Evolutionary conservation across 2,113 vertebrate genomes (phyloP).

Genomic region (Vulpes vulpes): DNA sequence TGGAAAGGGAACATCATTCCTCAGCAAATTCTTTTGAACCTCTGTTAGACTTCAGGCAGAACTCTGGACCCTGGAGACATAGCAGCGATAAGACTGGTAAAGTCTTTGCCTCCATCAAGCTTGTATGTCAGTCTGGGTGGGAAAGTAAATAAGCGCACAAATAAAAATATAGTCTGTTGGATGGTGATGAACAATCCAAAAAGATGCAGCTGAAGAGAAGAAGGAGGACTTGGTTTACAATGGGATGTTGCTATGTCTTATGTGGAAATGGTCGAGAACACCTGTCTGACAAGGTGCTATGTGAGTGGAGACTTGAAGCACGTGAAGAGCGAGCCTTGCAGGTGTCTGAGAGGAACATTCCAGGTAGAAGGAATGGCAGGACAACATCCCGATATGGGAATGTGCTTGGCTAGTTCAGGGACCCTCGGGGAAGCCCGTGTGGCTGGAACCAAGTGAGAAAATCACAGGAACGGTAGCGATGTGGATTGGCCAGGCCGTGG

Average conservation of each 20-base stretch:
- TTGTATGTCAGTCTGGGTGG: not conserved
- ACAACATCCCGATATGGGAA: not conserved
- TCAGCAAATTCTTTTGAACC: not conserved
- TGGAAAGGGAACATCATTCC: not conserved
- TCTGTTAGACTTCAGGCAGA: not conserved
- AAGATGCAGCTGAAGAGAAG: not conserved
- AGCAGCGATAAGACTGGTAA: not conserved
- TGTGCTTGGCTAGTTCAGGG: not conserved
- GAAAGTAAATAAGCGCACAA: not conserved
- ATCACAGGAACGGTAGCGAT: fast-evolving
- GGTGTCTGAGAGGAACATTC: not conserved
- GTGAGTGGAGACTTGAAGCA: not conserved
- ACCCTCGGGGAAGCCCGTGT: not conserved
- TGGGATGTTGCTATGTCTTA: not conserved
- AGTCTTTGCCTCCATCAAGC: not conserved
- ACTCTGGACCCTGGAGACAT: not conserved
- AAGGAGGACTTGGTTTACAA: not conserved
- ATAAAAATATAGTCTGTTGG: not conserved
- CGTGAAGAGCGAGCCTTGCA: fast-evolving
- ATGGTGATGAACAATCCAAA: no score
- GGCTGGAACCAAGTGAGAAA: not conserved
- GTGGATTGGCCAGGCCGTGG: not conserved
- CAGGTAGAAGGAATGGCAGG: not conserved
- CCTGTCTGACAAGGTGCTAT: not conserved
- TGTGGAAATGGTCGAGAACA: not conserved